Conservation (phyloP, 2,113 vertebrate genomes). For the Ranitomeya variabilis region DNA sequence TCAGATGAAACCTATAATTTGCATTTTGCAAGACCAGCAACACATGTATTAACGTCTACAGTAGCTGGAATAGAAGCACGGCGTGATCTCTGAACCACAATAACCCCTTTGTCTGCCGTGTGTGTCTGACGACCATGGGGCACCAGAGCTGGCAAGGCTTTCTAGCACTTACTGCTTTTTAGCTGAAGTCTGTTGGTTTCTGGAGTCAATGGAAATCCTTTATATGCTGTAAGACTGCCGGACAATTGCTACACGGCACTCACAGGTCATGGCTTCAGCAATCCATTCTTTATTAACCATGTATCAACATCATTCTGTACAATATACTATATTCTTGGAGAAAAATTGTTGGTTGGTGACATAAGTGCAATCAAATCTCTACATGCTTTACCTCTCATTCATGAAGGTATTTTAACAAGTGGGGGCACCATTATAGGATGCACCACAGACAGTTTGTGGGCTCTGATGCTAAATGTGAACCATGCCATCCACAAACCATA, state of each 20-base stretch:
- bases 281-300: background rate
- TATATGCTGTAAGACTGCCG: background rate
- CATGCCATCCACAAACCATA: background rate
- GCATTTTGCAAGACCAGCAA: conserved; percentile 63
- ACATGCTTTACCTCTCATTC: background rate
- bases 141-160: background rate
- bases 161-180: background rate
- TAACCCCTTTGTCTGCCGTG: conserved; percentile 2
- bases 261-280: background rate
- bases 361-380: background rate
- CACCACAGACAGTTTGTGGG: background rate
- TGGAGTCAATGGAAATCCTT: background rate
- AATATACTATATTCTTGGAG: background rate
- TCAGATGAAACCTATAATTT: conserved; percentile 64
- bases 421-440: background rate
- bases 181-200: background rate
- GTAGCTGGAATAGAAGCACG: conserved; percentile 13
- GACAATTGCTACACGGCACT: background rate
- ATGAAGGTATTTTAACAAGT: background rate
- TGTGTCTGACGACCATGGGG: background rate
- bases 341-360: background rate
- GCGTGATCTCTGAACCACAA: conserved; percentile 38
- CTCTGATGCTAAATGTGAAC: background rate
- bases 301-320: background rate
- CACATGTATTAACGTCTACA: conserved; percentile 55